Evolutionary conservation across 2,797 vertebrate genomes (phyloP).

Genomic region (Gymnopithys bicolor): DNA sequence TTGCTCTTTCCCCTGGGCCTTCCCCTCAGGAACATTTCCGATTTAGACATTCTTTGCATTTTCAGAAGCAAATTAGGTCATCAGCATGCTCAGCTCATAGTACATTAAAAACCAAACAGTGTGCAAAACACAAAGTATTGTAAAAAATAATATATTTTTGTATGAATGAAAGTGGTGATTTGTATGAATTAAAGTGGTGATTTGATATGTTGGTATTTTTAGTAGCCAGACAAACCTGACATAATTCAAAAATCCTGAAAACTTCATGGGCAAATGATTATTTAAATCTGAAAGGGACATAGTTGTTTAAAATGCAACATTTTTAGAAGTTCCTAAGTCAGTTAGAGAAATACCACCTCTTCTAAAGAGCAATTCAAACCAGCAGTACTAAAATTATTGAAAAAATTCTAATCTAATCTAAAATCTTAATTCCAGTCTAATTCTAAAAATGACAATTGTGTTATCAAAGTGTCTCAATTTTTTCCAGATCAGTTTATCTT

Average conservation of each 20-base stretch:
- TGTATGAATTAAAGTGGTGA: background rate
- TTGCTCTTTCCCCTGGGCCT: background rate
- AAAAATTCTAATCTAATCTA: background rate
- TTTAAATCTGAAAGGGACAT: background rate
- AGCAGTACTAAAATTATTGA: background rate
- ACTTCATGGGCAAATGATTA: background rate
- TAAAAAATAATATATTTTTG: background rate
- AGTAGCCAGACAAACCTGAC: background rate
- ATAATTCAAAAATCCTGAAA: background rate
- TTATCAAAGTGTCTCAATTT: background rate
- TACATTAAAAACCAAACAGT: background rate
- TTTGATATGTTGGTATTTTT: background rate
- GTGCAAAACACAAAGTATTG: background rate
- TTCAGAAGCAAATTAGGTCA: constrained; percentile 20
- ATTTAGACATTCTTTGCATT: background rate
- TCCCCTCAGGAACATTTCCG: background rate
- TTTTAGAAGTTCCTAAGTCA: background rate
- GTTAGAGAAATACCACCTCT: background rate
- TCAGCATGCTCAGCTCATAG: background rate
- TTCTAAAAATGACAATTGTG: background rate
- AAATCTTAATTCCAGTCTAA: background rate
- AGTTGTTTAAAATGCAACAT: background rate
- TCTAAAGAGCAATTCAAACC: background rate
- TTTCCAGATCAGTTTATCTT: background rate
- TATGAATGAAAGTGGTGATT: background rate